Conservation (phyloP, 2,888 invertebrate species). For the Microplitis manilae region DNA sequence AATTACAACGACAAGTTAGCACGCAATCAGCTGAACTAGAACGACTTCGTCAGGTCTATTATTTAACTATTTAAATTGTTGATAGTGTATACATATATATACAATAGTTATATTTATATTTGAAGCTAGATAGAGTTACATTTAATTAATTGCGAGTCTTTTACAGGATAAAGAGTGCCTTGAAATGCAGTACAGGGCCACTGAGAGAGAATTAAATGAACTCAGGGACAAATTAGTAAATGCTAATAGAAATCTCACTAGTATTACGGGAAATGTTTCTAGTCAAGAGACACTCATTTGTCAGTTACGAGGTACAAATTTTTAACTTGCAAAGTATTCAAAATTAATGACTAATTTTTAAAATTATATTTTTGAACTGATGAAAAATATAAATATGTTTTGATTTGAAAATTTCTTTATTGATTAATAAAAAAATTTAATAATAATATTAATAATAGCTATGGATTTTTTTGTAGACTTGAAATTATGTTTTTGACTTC, state of each 20-base stretch:
- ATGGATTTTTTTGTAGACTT: too few species aligned
- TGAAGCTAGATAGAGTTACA: not conserved
- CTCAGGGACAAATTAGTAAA: conserved; percentile 78
- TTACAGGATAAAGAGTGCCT: conserved; percentile 81
- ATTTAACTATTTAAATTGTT: too few species aligned
- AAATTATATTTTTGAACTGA: conserved; percentile 29
- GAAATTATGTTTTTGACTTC: too few species aligned
- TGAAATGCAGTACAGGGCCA: conserved; percentile 80
- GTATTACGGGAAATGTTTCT: conserved; percentile 79
- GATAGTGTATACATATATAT: not conserved
- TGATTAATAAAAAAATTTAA: too few species aligned
- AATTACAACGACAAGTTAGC: conserved; percentile 82
- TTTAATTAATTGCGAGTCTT: conserved; percentile 10
- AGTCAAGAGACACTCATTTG: conserved; percentile 80
- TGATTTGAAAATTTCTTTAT: too few species aligned
- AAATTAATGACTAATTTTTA: conserved; percentile 17
- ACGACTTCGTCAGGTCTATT: conserved; percentile 77
- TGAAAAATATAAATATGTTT: too few species aligned
- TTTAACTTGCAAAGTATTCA: conserved; percentile 4
- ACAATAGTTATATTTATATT: conserved; percentile 7
- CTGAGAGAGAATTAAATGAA: conserved; percentile 83
- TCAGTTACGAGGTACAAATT: conserved; percentile 77
- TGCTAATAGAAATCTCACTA: conserved; percentile 78
- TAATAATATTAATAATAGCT: too few species aligned
- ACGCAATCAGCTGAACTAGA: conserved; percentile 81